Percentiles rank a stretch among this genome's conserved stretches.
phyloP scores from a whole-genome alignment of 2,797 vertebrate genomes.

The Anableps anableps region DNA sequence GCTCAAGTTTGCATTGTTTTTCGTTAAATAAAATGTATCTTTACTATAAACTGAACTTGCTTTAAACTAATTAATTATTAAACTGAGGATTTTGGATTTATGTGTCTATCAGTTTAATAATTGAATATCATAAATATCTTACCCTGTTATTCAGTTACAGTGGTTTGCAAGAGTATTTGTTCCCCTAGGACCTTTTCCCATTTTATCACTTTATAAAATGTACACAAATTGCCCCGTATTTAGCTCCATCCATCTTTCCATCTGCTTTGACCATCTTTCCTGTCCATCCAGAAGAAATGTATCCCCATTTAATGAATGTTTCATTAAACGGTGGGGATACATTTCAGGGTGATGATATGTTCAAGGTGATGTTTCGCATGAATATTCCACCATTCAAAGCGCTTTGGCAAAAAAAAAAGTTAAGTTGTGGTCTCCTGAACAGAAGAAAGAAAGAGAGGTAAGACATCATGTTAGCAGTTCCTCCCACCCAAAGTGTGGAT shows the following conservation, averaged over 20 bases:
- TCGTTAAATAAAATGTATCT: background rate
- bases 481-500: too few species aligned
- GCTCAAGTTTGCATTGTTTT: background rate
- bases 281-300: background rate
- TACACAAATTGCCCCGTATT: background rate
- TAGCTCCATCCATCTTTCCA: background rate
- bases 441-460: background rate
- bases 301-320: background rate
- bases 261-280: background rate
- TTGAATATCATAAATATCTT: background rate
- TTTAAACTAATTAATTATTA: too few species aligned
- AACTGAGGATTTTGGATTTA: too few species aligned
- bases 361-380: background rate
- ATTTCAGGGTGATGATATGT: too few species aligned
- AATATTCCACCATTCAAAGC: too few species aligned
- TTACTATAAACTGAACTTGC: too few species aligned
- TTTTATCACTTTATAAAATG: background rate
- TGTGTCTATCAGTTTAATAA: too few species aligned
- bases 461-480: too few species aligned
- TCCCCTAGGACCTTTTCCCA: background rate
- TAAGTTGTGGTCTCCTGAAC: background rate
- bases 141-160: background rate
- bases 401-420: background rate
- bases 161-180: background rate
- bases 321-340: background rate